These are phyloP conservation scores for Anoura caudifer DNA, from an alignment of 2,113 vertebrate species.

Conservation along the genomic window DNA sequence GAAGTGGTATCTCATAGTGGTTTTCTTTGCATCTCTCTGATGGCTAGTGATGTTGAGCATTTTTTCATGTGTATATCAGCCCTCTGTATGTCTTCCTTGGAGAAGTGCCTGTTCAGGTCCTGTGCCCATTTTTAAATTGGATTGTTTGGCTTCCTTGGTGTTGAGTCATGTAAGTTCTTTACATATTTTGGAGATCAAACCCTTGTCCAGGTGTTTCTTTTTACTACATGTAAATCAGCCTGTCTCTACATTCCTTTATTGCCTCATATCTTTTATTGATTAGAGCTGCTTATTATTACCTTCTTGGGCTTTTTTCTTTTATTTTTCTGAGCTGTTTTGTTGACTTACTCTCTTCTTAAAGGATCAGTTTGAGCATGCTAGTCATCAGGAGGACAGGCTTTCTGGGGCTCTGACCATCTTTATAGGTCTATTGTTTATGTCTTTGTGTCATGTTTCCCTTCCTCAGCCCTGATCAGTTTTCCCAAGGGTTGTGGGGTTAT, in stretches of 20 bases:
- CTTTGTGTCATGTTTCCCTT: not conserved
- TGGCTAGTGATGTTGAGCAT: too few relatives aligned
- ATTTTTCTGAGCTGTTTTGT: not conserved
- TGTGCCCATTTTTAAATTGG: too few relatives aligned
- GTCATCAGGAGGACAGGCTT: rapidly evolving
- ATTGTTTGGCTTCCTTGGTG: too few relatives aligned
- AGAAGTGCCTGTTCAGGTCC: too few relatives aligned
- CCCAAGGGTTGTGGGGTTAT: not conserved
- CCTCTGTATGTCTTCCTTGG: too few relatives aligned
- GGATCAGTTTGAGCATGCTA: not conserved
- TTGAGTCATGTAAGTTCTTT: too few relatives aligned
- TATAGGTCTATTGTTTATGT: not conserved
- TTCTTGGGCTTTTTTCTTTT: not conserved
- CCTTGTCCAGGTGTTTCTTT: not conserved
- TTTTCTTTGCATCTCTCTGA: too few relatives aligned
- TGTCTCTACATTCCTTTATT: not conserved
- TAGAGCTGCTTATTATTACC: not conserved
- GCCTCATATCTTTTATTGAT: not conserved
- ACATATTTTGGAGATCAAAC: too few relatives aligned
- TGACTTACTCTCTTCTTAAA: not conserved
- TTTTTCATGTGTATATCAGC: too few relatives aligned
- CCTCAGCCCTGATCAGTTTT: not conserved
- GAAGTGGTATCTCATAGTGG: too few relatives aligned
- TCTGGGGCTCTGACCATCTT: not conserved
- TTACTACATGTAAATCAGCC: not conserved